Conservation (phyloP, 2,888 invertebrate species). For the Muscina levida region DNA sequence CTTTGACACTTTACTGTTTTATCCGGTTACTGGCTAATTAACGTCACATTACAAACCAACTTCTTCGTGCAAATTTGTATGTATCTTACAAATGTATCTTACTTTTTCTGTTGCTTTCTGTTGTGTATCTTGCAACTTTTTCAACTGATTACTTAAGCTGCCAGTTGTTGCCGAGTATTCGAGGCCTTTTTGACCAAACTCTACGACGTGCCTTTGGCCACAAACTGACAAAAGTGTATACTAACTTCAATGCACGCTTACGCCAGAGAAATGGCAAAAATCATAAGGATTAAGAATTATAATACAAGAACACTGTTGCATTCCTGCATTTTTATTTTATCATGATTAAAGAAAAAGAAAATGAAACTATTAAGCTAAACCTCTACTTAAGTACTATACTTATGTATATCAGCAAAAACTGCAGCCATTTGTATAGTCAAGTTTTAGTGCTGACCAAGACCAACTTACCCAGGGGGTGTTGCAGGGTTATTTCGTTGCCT, state of each 20-base stretch:
- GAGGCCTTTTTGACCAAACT: too few species aligned
- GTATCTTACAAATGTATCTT: too few species aligned
- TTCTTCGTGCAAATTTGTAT: conserved; percentile 17
- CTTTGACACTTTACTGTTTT: conserved; percentile 57
- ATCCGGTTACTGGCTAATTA: conserved; percentile 61
- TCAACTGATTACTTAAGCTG: conserved; percentile 51
- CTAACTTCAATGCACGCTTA: not conserved
- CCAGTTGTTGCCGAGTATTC: conserved; percentile 41
- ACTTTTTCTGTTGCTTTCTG: conserved; percentile 4
- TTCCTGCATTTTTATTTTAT: too few species aligned
- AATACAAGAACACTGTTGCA: too few species aligned
- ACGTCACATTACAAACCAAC: conserved; percentile 46
- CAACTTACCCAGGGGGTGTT: too few species aligned
- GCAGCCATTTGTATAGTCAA: too few species aligned
- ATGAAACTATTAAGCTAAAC: too few species aligned
- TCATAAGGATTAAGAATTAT: too few species aligned
- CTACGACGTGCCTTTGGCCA: conserved; percentile 9
- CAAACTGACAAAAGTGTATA: not conserved
- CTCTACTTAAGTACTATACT: too few species aligned
- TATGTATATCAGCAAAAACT: too few species aligned
- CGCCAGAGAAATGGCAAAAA: not conserved
- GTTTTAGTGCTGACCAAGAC: too few species aligned
- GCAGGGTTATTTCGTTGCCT: conserved; percentile 4
- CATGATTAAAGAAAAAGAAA: too few species aligned
- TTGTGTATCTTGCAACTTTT: conserved; percentile 12